phyloP scores from a whole-genome alignment of 2,888 invertebrate genomes.

The Deladenus siricidicola region DNA sequence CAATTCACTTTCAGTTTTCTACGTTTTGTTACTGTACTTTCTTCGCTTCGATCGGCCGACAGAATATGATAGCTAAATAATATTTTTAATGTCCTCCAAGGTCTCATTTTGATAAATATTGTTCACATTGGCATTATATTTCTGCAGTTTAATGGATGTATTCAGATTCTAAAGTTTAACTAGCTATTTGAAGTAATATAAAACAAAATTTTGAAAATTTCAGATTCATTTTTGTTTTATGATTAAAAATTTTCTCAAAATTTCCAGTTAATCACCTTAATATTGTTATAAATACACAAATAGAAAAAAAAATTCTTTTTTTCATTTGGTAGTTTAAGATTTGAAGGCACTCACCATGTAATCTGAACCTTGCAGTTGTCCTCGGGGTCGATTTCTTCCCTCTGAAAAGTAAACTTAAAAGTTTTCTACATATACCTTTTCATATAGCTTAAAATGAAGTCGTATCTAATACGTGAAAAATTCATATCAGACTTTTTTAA shows the following conservation, averaged over 20 bases:
- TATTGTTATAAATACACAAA: too few relatives aligned
- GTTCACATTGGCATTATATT: too few relatives aligned
- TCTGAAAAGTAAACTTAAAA: slow-evolving; percentile 31
- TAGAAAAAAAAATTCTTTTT: too few relatives aligned
- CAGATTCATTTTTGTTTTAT: neutral
- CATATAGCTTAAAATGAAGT: neutral
- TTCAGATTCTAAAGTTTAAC: too few relatives aligned
- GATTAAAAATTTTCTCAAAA: slow-evolving; percentile 9
- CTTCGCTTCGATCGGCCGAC: slow-evolving; percentile 40
- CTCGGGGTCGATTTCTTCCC: slow-evolving; percentile 46
- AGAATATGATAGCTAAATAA: slow-evolving; percentile 38
- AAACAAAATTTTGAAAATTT: neutral
- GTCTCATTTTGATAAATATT: too few relatives aligned
- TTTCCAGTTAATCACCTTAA: too few relatives aligned
- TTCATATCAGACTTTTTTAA: too few relatives aligned
- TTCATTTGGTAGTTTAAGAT: too few relatives aligned
- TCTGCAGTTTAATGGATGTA: too few relatives aligned
- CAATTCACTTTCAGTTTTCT: slow-evolving; percentile 42
- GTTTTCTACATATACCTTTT: neutral
- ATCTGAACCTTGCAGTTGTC: slow-evolving; percentile 47
- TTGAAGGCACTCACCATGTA: too few relatives aligned
- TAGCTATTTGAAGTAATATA: neutral
- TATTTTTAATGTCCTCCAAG: too few relatives aligned
- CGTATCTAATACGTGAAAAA: neutral
- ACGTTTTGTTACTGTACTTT: slow-evolving; percentile 40